Percentiles rank a stretch among this genome's conserved stretches.
Conservation (phyloP, 2,888 invertebrate species). For the Corbicula japonica region DNA sequence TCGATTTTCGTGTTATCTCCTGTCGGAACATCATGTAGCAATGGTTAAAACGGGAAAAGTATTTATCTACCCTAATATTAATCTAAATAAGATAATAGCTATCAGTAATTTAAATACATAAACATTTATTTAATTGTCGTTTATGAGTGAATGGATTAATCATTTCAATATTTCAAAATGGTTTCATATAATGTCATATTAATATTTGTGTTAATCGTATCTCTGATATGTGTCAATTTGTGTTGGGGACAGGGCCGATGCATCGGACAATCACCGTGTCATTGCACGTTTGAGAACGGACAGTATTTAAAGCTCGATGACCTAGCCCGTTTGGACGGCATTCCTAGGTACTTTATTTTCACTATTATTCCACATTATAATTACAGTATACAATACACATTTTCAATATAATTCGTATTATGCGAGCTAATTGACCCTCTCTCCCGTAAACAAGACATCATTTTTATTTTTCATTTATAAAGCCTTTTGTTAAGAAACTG, state of each 20-base stretch:
- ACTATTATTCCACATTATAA: not conserved
- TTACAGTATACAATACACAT: not conserved
- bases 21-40: too few relatives aligned
- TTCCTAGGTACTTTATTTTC: slow-evolving; percentile 30
- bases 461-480: not conserved
- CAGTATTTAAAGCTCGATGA: slow-evolving; percentile 35
- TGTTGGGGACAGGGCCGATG: slow-evolving; percentile 28
- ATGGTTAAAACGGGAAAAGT: too few relatives aligned
- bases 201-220: not conserved
- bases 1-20: too few relatives aligned
- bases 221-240: slow-evolving; percentile 8
- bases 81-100: too few relatives aligned
- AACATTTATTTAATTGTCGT: too few relatives aligned
- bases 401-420: not conserved
- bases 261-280: slow-evolving; percentile 36
- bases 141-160: too few relatives aligned
- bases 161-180: too few relatives aligned
- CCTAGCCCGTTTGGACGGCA: slow-evolving; percentile 33
- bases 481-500: not conserved
- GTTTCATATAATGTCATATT: not conserved
- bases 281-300: slow-evolving; percentile 52
- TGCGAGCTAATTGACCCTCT: not conserved
- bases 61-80: too few relatives aligned
- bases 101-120: too few relatives aligned
- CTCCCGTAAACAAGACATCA: not conserved